Base-by-base conservation (phyloP, 2,113 vertebrate species). In the Bubo blakistoni region DNA sequence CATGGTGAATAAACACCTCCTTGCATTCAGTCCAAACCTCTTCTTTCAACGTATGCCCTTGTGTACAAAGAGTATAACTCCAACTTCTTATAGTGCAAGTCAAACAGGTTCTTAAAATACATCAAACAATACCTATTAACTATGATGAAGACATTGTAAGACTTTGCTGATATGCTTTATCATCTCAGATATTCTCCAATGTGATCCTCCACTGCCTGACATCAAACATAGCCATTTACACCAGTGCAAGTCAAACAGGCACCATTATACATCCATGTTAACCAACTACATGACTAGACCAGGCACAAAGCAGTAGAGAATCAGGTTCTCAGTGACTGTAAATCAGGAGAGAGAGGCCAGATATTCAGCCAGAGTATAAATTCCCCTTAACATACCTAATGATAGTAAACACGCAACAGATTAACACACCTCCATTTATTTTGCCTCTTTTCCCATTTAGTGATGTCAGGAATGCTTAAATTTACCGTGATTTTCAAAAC, bases 71-170 rank as follows among this genome's bases (percentile, higher is more conserved):
- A 30, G 2, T 3, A 10, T 29, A 10, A 24, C 27, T 79, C 46
- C 36, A 54, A 27, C 15, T 16, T 71, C 22, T 44, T 3, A 0
- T 0, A 2, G 8, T 29, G 0, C 61, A 73, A 78, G n/a, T 58
- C 21, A 80, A 90, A 82, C 1, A 49, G 30, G 10, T 36, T 77
- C 55, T 91, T 70, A 59, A 89, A 92, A 91, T 24, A 26, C 36
- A 73, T 8, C 34, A 57, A 44, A 52, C 29, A 69, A 29, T 42
- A 69, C 9, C 22, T 51, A 38, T 30, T 57, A 61, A 62, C 36
- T 70, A 13, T 5, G 17, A n/a, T 10, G 9, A 76, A 88, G 24
- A 77, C 20, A 40, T 3, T 18, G 62, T 40, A 47, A 73, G 59
- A 57, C 24, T 49, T 71, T 38, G 30, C 22, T 24, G 13, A 55